Percentiles rank a stretch among this genome's conserved stretches.
Conservation (phyloP, 2,888 invertebrate species). For the Willowsia nigromaculata region DNA sequence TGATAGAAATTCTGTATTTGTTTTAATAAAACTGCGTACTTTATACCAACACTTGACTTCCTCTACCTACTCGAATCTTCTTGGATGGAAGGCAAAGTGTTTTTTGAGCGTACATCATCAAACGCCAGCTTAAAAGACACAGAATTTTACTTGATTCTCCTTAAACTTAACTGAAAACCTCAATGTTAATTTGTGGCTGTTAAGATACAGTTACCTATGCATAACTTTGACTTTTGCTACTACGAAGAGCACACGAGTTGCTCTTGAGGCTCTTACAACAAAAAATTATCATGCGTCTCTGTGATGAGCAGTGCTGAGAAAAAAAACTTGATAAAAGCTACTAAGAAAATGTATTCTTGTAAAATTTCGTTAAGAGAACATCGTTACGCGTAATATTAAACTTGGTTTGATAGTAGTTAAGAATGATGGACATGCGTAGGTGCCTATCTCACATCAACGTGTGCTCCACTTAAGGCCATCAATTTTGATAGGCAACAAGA, state of each 20-base stretch:
- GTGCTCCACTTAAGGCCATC: not conserved
- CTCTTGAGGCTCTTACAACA: not conserved
- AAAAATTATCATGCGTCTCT: not conserved
- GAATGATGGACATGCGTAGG: not conserved
- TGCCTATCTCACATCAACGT: not conserved
- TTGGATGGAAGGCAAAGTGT: not conserved
- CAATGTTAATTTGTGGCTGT: constrained; percentile 26
- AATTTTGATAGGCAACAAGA: not conserved
- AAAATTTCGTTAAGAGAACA: not conserved
- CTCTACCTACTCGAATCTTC: too few species aligned
- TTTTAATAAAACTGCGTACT: too few species aligned
- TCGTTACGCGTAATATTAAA: not conserved
- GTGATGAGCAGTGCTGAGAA: not conserved
- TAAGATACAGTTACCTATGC: not conserved
- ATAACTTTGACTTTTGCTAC: not conserved
- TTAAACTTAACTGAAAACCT: constrained; percentile 16
- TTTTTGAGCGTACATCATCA: too few species aligned
- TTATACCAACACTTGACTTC: too few species aligned
- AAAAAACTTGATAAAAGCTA: not conserved
- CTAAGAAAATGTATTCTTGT: not conserved
- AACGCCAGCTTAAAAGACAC: too few species aligned
- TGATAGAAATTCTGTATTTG: too few species aligned
- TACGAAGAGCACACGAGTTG: not conserved
- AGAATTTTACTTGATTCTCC: not conserved
- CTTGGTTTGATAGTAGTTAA: not conserved